phyloP scores from a whole-genome alignment of 2,888 invertebrate species.

The Diachrysia chrysitis region DNA sequence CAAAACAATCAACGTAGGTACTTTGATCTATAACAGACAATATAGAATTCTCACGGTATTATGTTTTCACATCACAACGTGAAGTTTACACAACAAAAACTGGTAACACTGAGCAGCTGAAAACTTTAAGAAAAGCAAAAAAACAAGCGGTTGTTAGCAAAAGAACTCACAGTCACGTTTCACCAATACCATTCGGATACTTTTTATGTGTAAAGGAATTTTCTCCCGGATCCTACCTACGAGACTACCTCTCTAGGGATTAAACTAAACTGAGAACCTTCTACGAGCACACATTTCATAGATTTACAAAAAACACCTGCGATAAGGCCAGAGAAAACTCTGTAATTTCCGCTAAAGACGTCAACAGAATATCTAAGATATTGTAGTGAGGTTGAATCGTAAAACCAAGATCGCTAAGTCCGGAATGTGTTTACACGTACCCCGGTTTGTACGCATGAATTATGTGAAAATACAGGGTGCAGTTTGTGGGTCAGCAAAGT shows the following conservation, averaged over 20 bases:
- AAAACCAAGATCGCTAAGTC: slow-evolving; percentile 6
- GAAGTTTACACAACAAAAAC: slow-evolving; percentile 16
- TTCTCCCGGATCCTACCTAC: slow-evolving; percentile 26
- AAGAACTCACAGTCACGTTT: slow-evolving; percentile 43
- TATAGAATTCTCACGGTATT: slow-evolving; percentile 10
- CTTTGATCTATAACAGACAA: neutral
- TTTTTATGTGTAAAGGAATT: slow-evolving; percentile 44
- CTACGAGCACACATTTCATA: slow-evolving; percentile 12
- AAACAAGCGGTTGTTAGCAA: slow-evolving; percentile 24
- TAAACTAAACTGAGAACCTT: slow-evolving; percentile 26
- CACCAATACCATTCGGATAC: slow-evolving; percentile 38
- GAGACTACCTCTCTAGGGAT: slow-evolving; percentile 25
- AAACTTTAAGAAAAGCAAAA: slow-evolving; percentile 36
- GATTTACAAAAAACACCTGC: slow-evolving; percentile 23
- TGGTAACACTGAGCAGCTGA: slow-evolving; percentile 11
- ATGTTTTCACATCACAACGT: neutral
- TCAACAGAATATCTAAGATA: slow-evolving; percentile 20
- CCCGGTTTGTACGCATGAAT: slow-evolving; percentile 1
- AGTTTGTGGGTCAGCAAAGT: slow-evolving; percentile 7
- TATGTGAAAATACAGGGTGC: slow-evolving; percentile 5
- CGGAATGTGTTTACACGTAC: slow-evolving; percentile 3
- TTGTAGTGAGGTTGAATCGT: slow-evolving; percentile 14
- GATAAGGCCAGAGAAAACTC: slow-evolving; percentile 3
- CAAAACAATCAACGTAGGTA: too few species aligned
- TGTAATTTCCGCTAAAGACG: slow-evolving; percentile 24